Conservation (phyloP, 2,888 invertebrate species). For the Pyrrhia umbra region DNA sequence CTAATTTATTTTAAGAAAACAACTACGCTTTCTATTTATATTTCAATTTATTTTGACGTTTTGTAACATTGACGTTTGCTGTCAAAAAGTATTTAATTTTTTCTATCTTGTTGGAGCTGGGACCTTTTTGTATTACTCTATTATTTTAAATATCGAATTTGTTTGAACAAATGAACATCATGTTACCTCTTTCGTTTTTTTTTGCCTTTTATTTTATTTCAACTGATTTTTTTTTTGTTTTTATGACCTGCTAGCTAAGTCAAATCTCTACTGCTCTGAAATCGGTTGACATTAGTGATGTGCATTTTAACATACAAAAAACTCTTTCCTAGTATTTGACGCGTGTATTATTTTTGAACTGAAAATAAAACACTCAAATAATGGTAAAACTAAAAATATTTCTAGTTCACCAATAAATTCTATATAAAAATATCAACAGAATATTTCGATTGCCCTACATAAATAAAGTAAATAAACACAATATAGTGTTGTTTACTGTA, state of each 20-base stretch:
- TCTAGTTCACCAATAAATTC: no score
- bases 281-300: no score
- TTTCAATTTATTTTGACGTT: constrained; percentile 39
- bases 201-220: neutral
- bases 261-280: no score
- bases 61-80: constrained; percentile 31
- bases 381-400: no score
- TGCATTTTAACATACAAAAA: no score
- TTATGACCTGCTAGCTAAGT: no score
- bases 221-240: no score
- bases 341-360: no score
- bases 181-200: neutral
- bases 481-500: constrained; percentile 14
- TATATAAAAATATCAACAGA: neutral
- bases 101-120: neutral
- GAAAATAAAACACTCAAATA: no score
- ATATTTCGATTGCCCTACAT: neutral
- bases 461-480: constrained; percentile 18
- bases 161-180: no score
- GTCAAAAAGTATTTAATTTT: constrained; percentile 25
- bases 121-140: constrained; percentile 7
- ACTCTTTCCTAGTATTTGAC: no score
- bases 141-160: constrained; percentile 13
- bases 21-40: constrained; percentile 13
- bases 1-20: constrained; percentile 44